These are phyloP conservation scores for Mercenaria mercenaria DNA, from an alignment of 1,140 invertebrate genomes.

Conservation along the genomic window DNA sequence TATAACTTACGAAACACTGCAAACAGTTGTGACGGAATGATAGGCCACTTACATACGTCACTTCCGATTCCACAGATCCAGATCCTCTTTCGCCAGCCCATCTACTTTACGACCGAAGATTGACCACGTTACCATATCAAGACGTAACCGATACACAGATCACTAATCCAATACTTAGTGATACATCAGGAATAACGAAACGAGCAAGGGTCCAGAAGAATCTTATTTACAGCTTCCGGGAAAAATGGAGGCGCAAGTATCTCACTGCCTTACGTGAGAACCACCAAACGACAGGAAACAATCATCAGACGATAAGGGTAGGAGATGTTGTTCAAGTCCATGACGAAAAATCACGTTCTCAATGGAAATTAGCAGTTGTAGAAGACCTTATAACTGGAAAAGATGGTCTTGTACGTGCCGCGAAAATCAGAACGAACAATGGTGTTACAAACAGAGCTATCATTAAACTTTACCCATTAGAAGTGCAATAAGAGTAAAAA, in stretches of 20 bases:
- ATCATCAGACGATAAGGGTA: no score
- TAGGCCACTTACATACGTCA: neutral
- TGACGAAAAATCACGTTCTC: neutral
- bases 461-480: no score
- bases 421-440: neutral
- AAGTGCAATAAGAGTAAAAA: no score
- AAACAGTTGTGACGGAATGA: neutral
- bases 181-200: no score
- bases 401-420: no score
- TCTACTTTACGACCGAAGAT: no score
- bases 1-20: neutral
- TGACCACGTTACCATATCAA: no score
- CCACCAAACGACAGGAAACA: neutral
- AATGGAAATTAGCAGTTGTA: neutral
- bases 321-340: neutral
- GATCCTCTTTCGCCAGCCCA: no score
- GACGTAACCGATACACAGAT: no score
- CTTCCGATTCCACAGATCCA: no score
- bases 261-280: neutral
- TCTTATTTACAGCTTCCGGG: neutral
- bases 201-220: neutral
- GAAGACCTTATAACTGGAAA: neutral
- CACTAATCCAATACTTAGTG: neutral
- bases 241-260: neutral
- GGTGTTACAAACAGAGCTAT: neutral